Evolutionary conservation across 2,797 vertebrate species (phyloP), one percentile per base, ranked within the genome.

Genomic region (Bufotes viridis): DNA sequence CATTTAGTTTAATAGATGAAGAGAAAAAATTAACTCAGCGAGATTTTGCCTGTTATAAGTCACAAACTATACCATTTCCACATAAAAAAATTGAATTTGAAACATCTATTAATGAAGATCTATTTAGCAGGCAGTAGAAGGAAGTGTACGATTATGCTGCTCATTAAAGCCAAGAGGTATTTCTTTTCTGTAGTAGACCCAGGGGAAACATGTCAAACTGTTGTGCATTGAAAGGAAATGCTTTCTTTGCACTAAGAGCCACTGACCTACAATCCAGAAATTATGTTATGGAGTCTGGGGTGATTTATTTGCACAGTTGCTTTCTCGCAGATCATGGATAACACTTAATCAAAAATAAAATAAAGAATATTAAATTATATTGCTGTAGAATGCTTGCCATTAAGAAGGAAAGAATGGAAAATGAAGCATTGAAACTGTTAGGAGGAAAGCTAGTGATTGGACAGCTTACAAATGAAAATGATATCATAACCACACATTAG

Each of bases 181-280:
- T 90, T 91, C 90, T 87, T 93, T 92, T 91, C 90, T 91, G 90
- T 92, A 90, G 90, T 90, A 90, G 90, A 93, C 93, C 92, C 92
- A n/a, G 9, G 91, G 93, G 94, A 94, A 93, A 91, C 90, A 89
- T 93, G 94, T 93, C 91, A 92, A 92, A 91, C 85, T 92, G 90
- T 79, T 88, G 74, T 84, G 55, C 92, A 82, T 87, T 85, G 90
- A 90, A 93, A 93, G 90, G 90, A 91, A 85, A 92, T 88, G 91
- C 85, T 94, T 94, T 81, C 90, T 93, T 93, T 94, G 93, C 92
- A 94, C 93, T 91, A 93, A 83, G 90, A 92, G 86, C 91, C 91
- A 86, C 81, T 49, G 85, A 91, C 91, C 83, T 92, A 70, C 34
- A 86, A 90, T 91, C 58, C 86, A 81, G 42, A 78, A 82, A 90